Percentiles rank a stretch among this genome's conserved stretches.
Evolutionary conservation across 2,888 invertebrate genomes (phyloP).

Genomic region (Coronaproctus castanopsis): DNA sequence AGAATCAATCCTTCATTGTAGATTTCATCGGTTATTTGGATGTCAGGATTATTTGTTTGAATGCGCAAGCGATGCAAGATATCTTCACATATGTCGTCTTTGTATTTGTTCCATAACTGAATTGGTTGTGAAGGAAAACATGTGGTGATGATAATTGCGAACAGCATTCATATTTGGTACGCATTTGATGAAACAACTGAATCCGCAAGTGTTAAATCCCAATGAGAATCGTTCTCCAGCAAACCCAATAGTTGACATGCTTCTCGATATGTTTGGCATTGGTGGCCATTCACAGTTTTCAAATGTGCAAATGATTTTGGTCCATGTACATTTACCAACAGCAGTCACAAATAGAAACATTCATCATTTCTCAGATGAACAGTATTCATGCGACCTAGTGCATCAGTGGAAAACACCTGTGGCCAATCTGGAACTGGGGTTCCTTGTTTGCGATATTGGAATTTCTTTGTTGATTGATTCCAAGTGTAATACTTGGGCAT

Average conservation of each 20-base stretch:
- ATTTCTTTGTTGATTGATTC: slow-evolving; percentile 12
- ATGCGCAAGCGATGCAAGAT: slow-evolving; percentile 21
- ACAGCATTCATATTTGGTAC: slow-evolving; percentile 21
- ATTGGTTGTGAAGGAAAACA: slow-evolving; percentile 21
- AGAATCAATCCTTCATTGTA: slow-evolving; percentile 8
- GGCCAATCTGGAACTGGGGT: slow-evolving; percentile 4
- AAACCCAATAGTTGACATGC: slow-evolving; percentile 24
- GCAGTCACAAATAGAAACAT: slow-evolving; percentile 20
- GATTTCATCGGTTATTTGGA: slow-evolving; percentile 1
- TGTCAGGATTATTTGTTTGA: slow-evolving; percentile 17
- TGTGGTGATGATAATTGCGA: slow-evolving; percentile 23
- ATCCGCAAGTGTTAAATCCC: slow-evolving; percentile 19
- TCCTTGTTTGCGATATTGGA: slow-evolving; percentile 16
- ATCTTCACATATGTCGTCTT: slow-evolving; percentile 20
- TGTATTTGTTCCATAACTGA: slow-evolving; percentile 20
- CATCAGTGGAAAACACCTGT: slow-evolving; percentile 1
- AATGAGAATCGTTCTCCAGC: slow-evolving; percentile 23
- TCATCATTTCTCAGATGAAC: slow-evolving; percentile 13
- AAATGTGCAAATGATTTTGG: slow-evolving; percentile 22
- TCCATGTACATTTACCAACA: slow-evolving; percentile 18
- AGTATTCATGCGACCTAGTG: slow-evolving; percentile 7
- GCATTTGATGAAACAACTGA: slow-evolving; percentile 16
- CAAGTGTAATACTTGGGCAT: slow-evolving; percentile 21
- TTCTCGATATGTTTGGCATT: slow-evolving; percentile 25
- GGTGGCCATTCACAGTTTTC: slow-evolving; percentile 25